Base-by-base conservation (phyloP, 92 coral and sea anemone species). In the Montipora capitata region DNA sequence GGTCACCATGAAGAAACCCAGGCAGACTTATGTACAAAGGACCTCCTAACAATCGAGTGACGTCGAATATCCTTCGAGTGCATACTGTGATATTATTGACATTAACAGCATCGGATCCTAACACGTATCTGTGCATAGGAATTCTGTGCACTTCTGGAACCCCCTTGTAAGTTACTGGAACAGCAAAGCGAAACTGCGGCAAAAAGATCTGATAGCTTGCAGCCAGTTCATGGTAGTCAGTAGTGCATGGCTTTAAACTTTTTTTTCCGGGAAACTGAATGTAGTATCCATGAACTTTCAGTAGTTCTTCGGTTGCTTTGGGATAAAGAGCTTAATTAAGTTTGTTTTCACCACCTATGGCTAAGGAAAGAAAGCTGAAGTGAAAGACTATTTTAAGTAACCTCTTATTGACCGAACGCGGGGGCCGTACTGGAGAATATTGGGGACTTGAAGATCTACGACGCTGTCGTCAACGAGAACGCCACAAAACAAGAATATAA, bases 21-120 rank as follows among this genome's bases (percentile, higher is more conserved):
- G 98, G 91, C 3, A 94, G 88, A 49, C 98, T 96, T 6, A 74
- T 59, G 12, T 77, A 80, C 18, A 86, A n/a, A 11, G 98, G 98
- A 3, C 93, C 73, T 5, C 90, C 74, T 9, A 40, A 39, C 16
- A 94, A 42, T 17, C 77, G 49, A 43, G 89, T 56, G 11, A 90
- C 74, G 72, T 97, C 98, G 78, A 97, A 77, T 69, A 96, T 45
- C 39, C 99, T 98, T 41, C 85, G 63, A 57, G 77, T 61, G 39
- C 89, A 88, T 43, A 93, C 86, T 0, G 96, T 79, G 27, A 81
- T 83, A 45, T 95, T 93, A 16, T 95, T 91, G 3, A 72, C 80
- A 77, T 86, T 72, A 41, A 92, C 70, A 51, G 86, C 81, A 10
- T 61, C 14, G 68, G 79, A 74, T 4, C 78, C 85, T 7, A 93